Conservation (phyloP, 35 echinoderm and acorn worm genomes). For the Diadema setosum region DNA sequence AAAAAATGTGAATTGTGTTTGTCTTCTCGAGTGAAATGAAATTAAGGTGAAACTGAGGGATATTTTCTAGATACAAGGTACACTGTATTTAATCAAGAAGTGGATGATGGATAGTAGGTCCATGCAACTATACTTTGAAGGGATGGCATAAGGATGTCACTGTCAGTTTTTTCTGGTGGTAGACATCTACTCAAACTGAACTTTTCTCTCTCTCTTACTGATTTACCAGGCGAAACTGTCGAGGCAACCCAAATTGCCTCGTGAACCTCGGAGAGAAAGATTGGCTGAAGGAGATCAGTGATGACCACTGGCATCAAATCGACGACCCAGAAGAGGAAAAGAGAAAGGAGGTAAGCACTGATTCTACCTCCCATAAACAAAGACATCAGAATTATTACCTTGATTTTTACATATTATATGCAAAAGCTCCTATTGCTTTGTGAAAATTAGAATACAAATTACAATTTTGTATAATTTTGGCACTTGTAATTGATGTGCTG, state of each 20-base stretch:
- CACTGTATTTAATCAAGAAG: background rate
- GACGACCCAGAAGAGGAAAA: slow-evolving; percentile 89
- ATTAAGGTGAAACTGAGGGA: no score
- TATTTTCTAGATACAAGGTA: background rate
- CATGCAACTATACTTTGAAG: background rate
- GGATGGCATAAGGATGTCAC: background rate
- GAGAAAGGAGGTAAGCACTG: slow-evolving; percentile 45
- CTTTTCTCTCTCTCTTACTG: background rate
- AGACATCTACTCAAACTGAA: background rate
- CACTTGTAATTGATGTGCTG: no score
- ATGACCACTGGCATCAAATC: slow-evolving; percentile 89
- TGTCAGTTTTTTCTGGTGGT: background rate
- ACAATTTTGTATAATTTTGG: no score
- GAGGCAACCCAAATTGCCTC: slow-evolving; percentile 90
- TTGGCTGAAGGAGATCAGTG: slow-evolving; percentile 74
- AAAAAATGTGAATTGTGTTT: no score
- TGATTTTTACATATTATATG: no score
- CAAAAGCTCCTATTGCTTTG: no score
- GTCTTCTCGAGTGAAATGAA: no score
- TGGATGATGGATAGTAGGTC: background rate
- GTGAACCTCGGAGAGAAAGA: slow-evolving; percentile 71
- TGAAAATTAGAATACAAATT: no score
- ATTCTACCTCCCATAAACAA: no score
- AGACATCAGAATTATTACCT: no score
- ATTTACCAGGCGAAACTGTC: slow-evolving; percentile 74